phyloP scores from a whole-genome alignment of 2,113 vertebrate genomes.

The Lycaon pictus region DNA sequence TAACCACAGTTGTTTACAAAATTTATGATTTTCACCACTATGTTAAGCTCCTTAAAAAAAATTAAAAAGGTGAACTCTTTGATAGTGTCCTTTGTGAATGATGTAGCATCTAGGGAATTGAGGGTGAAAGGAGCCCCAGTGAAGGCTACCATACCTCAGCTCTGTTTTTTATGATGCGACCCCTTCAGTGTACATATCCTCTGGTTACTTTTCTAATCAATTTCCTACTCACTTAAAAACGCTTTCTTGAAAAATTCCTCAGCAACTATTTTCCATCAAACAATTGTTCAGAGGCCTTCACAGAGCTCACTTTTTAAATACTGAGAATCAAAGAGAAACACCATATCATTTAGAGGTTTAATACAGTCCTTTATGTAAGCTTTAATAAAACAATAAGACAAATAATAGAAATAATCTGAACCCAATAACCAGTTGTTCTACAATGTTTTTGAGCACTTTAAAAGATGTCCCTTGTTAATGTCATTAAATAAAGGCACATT shows the following conservation, averaged over 20 bases:
- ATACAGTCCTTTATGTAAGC: background rate
- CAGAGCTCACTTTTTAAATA: background rate
- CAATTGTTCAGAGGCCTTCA: background rate
- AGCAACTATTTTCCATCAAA: conserved; percentile 20
- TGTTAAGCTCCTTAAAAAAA: conserved; percentile 20
- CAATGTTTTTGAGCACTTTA: conserved; percentile 15
- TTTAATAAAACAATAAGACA: conserved; percentile 26
- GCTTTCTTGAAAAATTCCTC: background rate
- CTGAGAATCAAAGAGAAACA: conserved; percentile 12
- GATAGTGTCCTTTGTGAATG: background rate
- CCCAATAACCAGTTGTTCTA: background rate
- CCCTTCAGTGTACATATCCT: background rate
- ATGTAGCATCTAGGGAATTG: background rate
- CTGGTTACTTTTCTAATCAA: background rate
- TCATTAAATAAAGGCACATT: background rate
- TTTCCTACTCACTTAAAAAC: background rate
- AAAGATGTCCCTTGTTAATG: background rate
- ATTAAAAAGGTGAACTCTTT: background rate
- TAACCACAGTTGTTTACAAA: background rate
- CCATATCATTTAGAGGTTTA: background rate
- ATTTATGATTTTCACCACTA: background rate
- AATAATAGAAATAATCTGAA: conserved; percentile 31
- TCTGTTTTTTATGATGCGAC: background rate
- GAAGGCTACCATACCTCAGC: conserved; percentile 16
- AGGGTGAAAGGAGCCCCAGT: background rate